Conservation (phyloP, 2,113 vertebrate species). For the Malaclemys terrapin region DNA sequence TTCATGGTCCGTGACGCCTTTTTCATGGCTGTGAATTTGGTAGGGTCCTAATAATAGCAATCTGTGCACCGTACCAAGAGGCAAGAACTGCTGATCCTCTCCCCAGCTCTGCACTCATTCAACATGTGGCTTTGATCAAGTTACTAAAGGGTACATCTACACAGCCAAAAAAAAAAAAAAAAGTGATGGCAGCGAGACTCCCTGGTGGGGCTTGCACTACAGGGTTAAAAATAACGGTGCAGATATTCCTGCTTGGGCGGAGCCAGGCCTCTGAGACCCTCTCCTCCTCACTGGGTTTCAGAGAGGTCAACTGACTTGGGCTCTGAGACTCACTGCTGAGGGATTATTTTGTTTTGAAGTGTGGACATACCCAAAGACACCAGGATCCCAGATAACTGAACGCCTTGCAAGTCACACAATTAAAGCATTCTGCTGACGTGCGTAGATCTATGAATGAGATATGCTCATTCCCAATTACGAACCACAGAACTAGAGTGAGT, state of each 20-base stretch:
- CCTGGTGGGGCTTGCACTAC: background rate
- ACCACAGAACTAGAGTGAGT: background rate
- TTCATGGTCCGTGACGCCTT: too few relatives aligned
- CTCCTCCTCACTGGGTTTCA: too few relatives aligned
- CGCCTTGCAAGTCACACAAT: background rate
- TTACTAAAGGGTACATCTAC: background rate
- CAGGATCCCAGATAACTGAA: fast-evolving
- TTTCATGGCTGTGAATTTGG: too few relatives aligned
- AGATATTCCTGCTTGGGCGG: background rate
- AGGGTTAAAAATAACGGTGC: background rate
- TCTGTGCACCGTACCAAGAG: background rate
- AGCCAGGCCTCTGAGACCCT: too few relatives aligned
- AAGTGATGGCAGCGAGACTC: background rate
- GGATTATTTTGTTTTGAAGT: background rate
- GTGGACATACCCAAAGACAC: background rate
- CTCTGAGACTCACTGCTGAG: background rate
- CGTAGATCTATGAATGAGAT: background rate
- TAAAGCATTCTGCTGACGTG: background rate
- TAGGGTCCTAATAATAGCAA: background rate
- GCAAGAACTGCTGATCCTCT: background rate
- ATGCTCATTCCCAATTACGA: background rate
- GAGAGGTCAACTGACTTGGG: background rate
- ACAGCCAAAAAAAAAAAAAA: background rate
- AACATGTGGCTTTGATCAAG: background rate
- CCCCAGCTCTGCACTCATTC: background rate